Base-by-base conservation (phyloP, 2,113 vertebrate genomes). In the Trachemys scripta region DNA sequence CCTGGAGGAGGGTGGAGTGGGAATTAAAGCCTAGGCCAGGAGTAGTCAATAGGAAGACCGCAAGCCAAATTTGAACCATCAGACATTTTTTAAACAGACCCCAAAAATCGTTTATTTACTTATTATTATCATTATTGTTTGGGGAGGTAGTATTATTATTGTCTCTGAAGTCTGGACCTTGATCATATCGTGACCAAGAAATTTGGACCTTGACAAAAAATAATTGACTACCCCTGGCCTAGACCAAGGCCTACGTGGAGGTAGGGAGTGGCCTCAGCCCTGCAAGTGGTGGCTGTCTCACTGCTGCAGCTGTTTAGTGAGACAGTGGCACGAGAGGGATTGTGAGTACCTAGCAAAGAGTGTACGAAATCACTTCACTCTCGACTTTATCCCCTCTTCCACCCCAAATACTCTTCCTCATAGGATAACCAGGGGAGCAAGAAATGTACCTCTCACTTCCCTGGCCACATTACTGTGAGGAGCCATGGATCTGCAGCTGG, bases 221-320 rank as follows among this genome's bases (percentile, higher is more conserved):
- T n/a, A 72, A 65, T 35, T 65, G 62, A 65, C 29, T 31, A 62
- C 6, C 62, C 16, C 62, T 57, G 29, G 31, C 31, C 16, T 65
- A 54, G 2, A 22, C 17, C 45, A 86, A 53, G 65, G 84, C 8
- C 2, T 35, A 38, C 10, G 19, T 59, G 56, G 14, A 69, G 22
- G 13, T 29, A 17, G 62, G 3, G 53, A 59, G 2, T 47, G 27
- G 13, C n/a, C n/a, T 56, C n/a, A 38, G 14, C 56, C 14, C 22
- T 29, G 25, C 42, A 54, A 47, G 17, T 45, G 82, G 82, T 22
- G 56, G 51, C 13, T 83, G 6, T 22, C 29, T 49, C 45, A 54
- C 16, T 17, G 4, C 0, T 0, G 69, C 7, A 79, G 17, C 25
- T 35, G n/a, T 6, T 11, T 14, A n/a, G n/a, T 1, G 2, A 6